A percentile compares a stretch with the other conserved stretches of the same genome.
Conservation (phyloP, 2,888 invertebrate species). For the Acleris cristana region DNA sequence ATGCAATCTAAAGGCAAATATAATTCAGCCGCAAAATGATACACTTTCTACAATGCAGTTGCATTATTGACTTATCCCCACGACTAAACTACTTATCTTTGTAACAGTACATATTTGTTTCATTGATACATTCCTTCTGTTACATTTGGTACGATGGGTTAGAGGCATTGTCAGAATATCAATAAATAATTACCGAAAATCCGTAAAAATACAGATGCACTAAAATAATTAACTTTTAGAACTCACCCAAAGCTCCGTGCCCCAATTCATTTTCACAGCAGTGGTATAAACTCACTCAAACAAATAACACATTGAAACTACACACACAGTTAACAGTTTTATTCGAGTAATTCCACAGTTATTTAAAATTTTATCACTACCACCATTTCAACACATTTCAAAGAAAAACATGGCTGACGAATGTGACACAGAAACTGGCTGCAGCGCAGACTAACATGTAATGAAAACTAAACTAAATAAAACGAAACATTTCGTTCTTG, state of each 20-base stretch:
- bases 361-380: conserved; percentile 70
- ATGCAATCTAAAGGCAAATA: conserved; percentile 23
- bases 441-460: conserved; percentile 39
- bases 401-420: conserved; percentile 80
- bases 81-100: conserved; percentile 15
- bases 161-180: background rate
- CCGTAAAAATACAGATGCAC: conserved; percentile 27
- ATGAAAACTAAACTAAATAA: conserved; percentile 40
- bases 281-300: conserved; percentile 73
- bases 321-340: conserved; percentile 65
- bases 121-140: background rate
- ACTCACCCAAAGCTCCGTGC: conserved; percentile 88
- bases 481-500: conserved; percentile 34
- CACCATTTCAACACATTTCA: conserved; percentile 78
- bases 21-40: conserved; percentile 9
- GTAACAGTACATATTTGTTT: background rate
- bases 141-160: background rate
- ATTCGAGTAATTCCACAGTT: conserved; percentile 62
- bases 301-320: conserved; percentile 77
- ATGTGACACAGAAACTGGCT: conserved; percentile 47
- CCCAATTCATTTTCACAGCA: conserved; percentile 86
- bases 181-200: conserved; percentile 14
- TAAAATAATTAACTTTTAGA: conserved; percentile 40
- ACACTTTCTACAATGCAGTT: conserved; percentile 33
- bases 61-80: conserved; percentile 10